phyloP scores from a whole-genome alignment of 2,888 invertebrate species.

The Papilio protenor region DNA sequence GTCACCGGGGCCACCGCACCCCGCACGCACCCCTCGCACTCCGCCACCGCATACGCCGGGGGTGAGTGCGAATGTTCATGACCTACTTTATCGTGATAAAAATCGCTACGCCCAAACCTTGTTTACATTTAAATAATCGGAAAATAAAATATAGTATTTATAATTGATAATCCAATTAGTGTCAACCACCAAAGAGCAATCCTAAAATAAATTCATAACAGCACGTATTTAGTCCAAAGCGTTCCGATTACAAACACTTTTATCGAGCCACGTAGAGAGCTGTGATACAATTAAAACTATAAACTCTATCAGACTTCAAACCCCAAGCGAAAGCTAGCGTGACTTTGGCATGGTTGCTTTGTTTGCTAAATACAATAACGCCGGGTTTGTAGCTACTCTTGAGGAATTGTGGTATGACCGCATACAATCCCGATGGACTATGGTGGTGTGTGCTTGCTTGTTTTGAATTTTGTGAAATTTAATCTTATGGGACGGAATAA shows the following conservation, averaged over 20 bases:
- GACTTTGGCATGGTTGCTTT: slow-evolving; percentile 54
- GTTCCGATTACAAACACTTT: slow-evolving; percentile 47
- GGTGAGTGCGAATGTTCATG: slow-evolving; percentile 79
- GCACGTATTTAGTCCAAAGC: slow-evolving; percentile 50
- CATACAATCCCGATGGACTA: slow-evolving; percentile 5
- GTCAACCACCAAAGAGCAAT: no score
- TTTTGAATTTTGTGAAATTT: background rate
- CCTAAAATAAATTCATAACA: no score
- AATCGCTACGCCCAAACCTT: slow-evolving; percentile 47
- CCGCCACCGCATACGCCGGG: slow-evolving; percentile 57
- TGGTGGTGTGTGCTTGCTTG: background rate
- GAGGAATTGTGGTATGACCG: slow-evolving; percentile 48
- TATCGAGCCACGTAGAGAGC: slow-evolving; percentile 41
- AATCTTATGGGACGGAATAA: background rate
- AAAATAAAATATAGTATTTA: background rate
- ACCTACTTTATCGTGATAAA: slow-evolving; percentile 77
- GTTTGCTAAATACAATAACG: slow-evolving; percentile 65
- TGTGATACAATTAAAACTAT: slow-evolving; percentile 53
- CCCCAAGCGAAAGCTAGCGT: slow-evolving; percentile 51
- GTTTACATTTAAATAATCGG: slow-evolving; percentile 28
- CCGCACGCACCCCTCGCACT: slow-evolving; percentile 46
- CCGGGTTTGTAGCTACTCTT: slow-evolving; percentile 49
- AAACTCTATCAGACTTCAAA: slow-evolving; percentile 58
- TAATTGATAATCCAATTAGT: background rate
- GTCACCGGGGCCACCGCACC: slow-evolving; percentile 70